Conservation (phyloP, 37 sponge, comb jelly and placozoan species). For the Dysidea cf. avara region DNA sequence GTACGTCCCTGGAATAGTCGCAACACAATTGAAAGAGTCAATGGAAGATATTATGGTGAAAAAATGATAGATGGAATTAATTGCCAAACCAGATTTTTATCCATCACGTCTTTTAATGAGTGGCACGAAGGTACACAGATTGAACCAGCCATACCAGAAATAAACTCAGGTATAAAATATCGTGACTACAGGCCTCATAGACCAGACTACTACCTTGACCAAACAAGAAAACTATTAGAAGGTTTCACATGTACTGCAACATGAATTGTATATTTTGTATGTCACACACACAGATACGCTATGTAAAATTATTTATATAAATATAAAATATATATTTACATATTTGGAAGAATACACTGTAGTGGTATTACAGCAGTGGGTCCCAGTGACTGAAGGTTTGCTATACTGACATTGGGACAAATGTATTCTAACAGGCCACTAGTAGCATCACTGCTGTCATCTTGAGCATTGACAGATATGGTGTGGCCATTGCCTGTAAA, state of each 20-base stretch:
- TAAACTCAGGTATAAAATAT: conserved; percentile 6
- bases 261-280: no score
- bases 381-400: neutral
- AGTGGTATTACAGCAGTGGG: no score
- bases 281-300: no score
- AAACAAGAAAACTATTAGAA: conserved; percentile 30
- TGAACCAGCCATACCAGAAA: conserved; percentile 72
- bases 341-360: no score
- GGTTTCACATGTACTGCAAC: no score
- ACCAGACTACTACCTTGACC: conserved; percentile 58
- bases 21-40: conserved; percentile 34
- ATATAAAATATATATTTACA: no score
- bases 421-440: conserved; percentile 15
- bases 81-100: conserved; percentile 26
- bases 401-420: conserved; percentile 12
- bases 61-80: conserved; percentile 43
- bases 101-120: conserved; percentile 89
- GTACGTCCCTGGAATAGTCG: conserved; percentile 82
- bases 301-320: no score
- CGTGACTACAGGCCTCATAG: conserved; percentile 52
- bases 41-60: conserved; percentile 69
- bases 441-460: neutral
- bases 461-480: neutral
- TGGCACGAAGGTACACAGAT: conserved; percentile 97
- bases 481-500: conserved; percentile 68